phyloP scores from a whole-genome alignment of 2,888 invertebrate genomes.

The Dasysyrphus albostriatus region DNA sequence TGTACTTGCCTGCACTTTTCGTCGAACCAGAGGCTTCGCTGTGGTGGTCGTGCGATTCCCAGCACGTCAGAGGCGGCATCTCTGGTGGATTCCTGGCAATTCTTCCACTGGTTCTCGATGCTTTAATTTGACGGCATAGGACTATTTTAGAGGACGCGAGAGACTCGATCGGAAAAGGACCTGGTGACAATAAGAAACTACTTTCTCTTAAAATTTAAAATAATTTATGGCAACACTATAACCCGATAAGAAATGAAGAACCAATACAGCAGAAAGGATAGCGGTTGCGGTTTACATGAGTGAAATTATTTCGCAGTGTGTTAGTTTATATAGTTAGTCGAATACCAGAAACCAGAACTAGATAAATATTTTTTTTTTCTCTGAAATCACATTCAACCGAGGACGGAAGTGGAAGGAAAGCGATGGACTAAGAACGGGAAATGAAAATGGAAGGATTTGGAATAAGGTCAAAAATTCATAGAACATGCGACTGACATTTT shows the following conservation, averaged over 20 bases:
- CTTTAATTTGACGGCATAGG: too few relatives aligned
- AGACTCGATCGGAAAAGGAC: too few relatives aligned
- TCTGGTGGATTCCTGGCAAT: too few relatives aligned
- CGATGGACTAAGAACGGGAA: background rate
- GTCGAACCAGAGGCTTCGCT: too few relatives aligned
- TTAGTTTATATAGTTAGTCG: constrained; percentile 18
- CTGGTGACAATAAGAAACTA: too few relatives aligned
- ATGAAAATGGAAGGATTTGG: background rate
- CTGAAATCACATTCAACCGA: too few relatives aligned
- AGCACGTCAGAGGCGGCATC: too few relatives aligned
- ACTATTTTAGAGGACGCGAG: too few relatives aligned
- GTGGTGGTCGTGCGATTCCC: too few relatives aligned
- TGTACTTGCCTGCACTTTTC: too few relatives aligned
- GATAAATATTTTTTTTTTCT: background rate
- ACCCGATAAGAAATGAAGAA: background rate
- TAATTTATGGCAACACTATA: background rate
- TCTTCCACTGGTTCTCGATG: too few relatives aligned
- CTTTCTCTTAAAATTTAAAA: too few relatives aligned
- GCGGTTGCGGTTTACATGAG: constrained; percentile 35
- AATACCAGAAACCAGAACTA: background rate
- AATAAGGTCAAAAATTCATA: constrained; percentile 65
- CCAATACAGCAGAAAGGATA: constrained; percentile 42
- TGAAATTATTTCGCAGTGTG: constrained; percentile 32
- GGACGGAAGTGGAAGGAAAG: background rate
- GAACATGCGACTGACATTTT: constrained; percentile 61